Percentiles rank a stretch among this genome's conserved stretches.
These are phyloP conservation scores for Fistularia commersonii DNA, from an alignment of 2,797 vertebrate species.

Conservation along the genomic window DNA sequence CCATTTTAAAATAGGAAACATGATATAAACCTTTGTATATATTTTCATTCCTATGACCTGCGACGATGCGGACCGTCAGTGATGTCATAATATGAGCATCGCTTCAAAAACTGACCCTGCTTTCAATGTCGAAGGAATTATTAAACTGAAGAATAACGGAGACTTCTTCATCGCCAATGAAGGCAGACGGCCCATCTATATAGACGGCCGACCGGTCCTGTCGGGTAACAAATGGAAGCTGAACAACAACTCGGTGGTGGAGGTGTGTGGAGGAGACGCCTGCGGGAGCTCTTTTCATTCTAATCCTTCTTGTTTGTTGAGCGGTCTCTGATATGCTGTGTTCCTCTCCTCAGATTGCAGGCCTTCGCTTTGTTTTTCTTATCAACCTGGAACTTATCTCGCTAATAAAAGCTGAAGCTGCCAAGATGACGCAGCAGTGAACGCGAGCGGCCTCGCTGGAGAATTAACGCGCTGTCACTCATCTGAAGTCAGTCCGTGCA, in stretches of 20 bases:
- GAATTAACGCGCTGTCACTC: neutral
- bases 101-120: neutral
- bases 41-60: neutral
- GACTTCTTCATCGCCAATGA: slow-evolving; percentile 97
- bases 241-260: slow-evolving; percentile 95
- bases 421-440: slow-evolving; percentile 92
- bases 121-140: slow-evolving; percentile 78
- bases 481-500: slow-evolving; percentile 3
- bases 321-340: neutral
- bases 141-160: slow-evolving; percentile 94
- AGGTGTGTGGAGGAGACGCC: slow-evolving; percentile 69
- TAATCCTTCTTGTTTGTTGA: neutral
- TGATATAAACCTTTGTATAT: too few relatives aligned
- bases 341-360: slow-evolving; percentile 82
- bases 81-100: too few relatives aligned
- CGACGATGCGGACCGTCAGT: neutral
- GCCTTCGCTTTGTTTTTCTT: slow-evolving; percentile 94
- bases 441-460: neutral
- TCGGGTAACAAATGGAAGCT: slow-evolving; percentile 95
- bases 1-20: neutral
- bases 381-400: slow-evolving; percentile 97
- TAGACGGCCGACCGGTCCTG: slow-evolving; percentile 90
- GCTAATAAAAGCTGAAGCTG: slow-evolving; percentile 93
- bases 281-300: neutral
- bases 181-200: slow-evolving; percentile 90